Evolutionary conservation across 2,113 vertebrate genomes (phyloP), one percentile per base, ranked within the genome.

Genomic region (Megalops atlanticus): DNA sequence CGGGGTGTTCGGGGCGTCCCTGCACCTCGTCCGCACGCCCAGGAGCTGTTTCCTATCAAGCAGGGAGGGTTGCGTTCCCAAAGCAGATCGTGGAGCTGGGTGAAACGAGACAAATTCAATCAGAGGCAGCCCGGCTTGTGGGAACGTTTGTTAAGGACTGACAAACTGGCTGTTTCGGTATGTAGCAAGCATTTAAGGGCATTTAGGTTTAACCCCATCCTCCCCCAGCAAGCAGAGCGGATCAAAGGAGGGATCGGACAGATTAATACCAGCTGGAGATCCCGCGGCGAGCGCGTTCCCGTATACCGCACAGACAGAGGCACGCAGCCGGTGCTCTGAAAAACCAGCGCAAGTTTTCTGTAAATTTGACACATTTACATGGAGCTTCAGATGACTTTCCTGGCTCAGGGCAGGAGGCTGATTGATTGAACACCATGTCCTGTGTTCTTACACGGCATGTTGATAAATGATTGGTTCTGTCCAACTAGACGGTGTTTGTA

Each of bases 221-320:
- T 85, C 52, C 85, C 74, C 81, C 71, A 76, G 83, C 84, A 88
- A 89, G 86, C 82, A 85, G 72, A 79, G 80, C 58, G 80, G 86
- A 90, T 87, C 78, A 89, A 81, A 88, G 85, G 87, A 86, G 4
- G 33, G 33, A n/a, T n/a, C n/a, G n/a, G n/a, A n/a, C 69, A 84
- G 85, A 89, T 89, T 81, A 84, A 87, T 87, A 68, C 83, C 88
- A 88, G 79, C 85, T 87, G 85, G 84, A 81, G 83, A 71, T 74
- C 27, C 43, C 76, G 84, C 45, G 41, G 41, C 18, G 16, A 54
- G 16, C 49, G 18, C 49, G 18, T 54, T 54, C 18, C n/a, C n/a
- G n/a, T n/a, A n/a, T n/a, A n/a, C n/a, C n/a, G n/a, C n/a, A n/a
- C n/a, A n/a, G n/a, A n/a, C n/a, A n/a, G n/a, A n/a, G n/a, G n/a